These are phyloP conservation scores for Rousettus madagascariensis DNA, from an alignment of 2,797 vertebrate species.

Conservation along the genomic window DNA sequence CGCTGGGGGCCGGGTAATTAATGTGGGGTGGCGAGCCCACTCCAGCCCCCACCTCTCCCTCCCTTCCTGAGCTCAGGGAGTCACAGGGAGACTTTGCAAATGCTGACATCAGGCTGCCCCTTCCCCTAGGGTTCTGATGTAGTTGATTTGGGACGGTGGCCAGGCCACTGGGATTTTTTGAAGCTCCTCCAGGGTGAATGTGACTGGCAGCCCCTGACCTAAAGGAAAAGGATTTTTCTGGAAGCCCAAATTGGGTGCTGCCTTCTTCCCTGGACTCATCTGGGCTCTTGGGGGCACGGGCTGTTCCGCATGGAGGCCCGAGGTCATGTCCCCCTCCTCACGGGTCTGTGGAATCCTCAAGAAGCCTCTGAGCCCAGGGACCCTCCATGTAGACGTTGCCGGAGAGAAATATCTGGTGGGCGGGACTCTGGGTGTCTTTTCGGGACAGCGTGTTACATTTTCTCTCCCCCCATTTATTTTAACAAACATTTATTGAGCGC, in stretches of 20 bases:
- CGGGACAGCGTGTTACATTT: accelerated
- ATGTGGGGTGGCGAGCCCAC: not conserved
- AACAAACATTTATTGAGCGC: not conserved
- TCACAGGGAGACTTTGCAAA: no score
- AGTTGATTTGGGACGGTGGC: not conserved
- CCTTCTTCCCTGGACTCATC: not conserved
- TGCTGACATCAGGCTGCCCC: accelerated
- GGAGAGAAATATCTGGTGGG: not conserved
- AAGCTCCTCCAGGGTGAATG: no score
- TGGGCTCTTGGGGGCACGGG: not conserved
- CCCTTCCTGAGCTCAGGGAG: not conserved
- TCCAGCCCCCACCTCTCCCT: not conserved
- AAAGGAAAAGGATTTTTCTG: not conserved
- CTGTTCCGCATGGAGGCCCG: accelerated
- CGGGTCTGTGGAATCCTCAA: not conserved
- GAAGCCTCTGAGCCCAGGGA: not conserved
- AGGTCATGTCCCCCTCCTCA: not conserved
- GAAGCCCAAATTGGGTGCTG: not conserved
- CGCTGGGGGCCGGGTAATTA: not conserved
- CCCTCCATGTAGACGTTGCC: not conserved
- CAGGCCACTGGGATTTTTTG: not conserved
- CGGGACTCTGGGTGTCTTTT: not conserved
- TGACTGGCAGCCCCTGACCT: not conserved
- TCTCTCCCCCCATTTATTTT: not conserved
- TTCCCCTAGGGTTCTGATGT: not conserved